Percentiles rank a stretch among this genome's conserved stretches.
Conservation (phyloP, 2,797 vertebrate species). For the Amniataba percoides region DNA sequence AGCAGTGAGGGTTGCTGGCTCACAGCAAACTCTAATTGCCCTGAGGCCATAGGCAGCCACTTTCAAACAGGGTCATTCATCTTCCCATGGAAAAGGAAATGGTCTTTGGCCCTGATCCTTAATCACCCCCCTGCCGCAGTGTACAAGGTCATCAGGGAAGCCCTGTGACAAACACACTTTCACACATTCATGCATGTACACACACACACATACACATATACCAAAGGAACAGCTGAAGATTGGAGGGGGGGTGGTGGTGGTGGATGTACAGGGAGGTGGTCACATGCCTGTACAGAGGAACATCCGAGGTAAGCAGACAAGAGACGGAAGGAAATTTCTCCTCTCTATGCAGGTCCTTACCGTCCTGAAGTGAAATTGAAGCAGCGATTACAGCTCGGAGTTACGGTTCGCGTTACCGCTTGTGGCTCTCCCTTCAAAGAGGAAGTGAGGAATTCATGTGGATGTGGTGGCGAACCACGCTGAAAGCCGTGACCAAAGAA, state of each 20-base stretch:
- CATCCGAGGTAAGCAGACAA: constrained; percentile 22
- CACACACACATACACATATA: not conserved
- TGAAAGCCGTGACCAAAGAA: constrained; percentile 61
- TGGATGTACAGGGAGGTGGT: not conserved
- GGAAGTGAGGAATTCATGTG: constrained; percentile 58
- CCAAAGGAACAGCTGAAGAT: not conserved
- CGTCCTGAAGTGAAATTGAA: constrained; percentile 58
- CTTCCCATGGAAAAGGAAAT: constrained; percentile 84
- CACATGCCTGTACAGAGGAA: not conserved
- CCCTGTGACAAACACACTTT: constrained; percentile 69
- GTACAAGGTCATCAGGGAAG: constrained; percentile 85
- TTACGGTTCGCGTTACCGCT: constrained; percentile 60
- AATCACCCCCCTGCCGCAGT: constrained; percentile 84
- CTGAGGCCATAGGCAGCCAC: constrained; percentile 80
- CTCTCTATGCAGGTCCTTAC: constrained; percentile 9
- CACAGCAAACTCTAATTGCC: constrained; percentile 85
- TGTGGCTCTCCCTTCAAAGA: constrained; percentile 67
- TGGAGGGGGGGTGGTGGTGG: not conserved
- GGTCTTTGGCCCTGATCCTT: constrained; percentile 84
- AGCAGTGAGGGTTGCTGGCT: constrained; percentile 73
- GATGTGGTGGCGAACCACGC: constrained; percentile 47
- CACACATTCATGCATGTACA: constrained; percentile 23
- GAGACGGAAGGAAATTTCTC: constrained; percentile 29
- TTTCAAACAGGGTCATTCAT: constrained; percentile 85
- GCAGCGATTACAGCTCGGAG: constrained; percentile 52